Base-by-base conservation (phyloP, 2,888 invertebrate genomes). In the Scrobipalpa costella region DNA sequence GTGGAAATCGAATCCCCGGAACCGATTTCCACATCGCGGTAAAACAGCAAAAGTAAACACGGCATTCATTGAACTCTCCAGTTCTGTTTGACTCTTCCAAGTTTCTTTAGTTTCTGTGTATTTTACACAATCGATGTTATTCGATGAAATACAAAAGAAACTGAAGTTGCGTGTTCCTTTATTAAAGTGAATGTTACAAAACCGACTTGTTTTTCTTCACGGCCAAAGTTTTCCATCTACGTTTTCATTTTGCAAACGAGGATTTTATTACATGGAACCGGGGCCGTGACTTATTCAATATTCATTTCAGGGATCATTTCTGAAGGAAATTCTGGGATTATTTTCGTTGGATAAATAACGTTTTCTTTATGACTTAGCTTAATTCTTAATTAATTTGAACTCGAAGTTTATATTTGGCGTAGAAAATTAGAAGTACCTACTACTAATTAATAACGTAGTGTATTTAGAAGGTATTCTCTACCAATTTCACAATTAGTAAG, bases 321-420 rank as follows among this genome's bases (percentile, higher is more conserved):
- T 17, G 36, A 58, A 58, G 61, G 13, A 64, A 60, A 63, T 50
- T 44, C 47, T 17, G 65, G 61, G 67, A 63, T 64, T 63, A 64
- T 65, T 66, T 62, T 66, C 65, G 33, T 63, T 62, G 63, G 63
- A 66, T 64, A 65, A 67, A 65, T 66, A 66, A 62, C 57, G 61
- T 63, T 61, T 66, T 59, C 50, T 66, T 38, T 11, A 50, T 63
- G 21, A 21, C 21, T 52, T 66, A 65, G 65, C 65, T 64, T 44
- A 44, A 58, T 21, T 55, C 3, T 33, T 71, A 70, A 74, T 75
- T 76, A 76, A 76, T 74, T 74, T 65, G 68, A 68, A 69, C 63
- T 73, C 68, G 68, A 70, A 71, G 69, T 73, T 72, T 72, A 72
- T 21, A 68, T 67, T 11, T 33, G 15, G 7, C 33, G n/a, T 11